Evolutionary conservation across 2,113 vertebrate genomes (phyloP), one percentile per base, ranked within the genome.

Genomic region (Zosterops japonicus): DNA sequence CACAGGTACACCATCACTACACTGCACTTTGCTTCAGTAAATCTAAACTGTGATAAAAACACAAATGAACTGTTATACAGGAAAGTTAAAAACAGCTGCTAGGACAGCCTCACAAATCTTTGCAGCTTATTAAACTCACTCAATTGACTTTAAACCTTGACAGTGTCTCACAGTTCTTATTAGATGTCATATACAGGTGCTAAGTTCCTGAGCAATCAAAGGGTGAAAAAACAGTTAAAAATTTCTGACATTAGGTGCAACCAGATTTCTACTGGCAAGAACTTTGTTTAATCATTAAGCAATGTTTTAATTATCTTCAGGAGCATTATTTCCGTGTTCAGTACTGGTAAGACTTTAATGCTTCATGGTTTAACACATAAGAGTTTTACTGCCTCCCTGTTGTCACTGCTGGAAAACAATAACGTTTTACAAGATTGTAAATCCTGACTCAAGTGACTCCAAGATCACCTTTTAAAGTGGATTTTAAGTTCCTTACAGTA

Each of bases 281-380:
- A 82, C 84, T 87, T 76, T 57, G 87, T 69, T 95, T 97, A 96
- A 94, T 94, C 81, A 97, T 96, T 97, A 97, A 96, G 56, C 91
- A 63, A 63, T 19, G 39, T 67, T 96, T 90, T 88, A 74, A 88
- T 95, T 93, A 77, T 63, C 90, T 88, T 90, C 85, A 92, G 92
- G 28, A 88, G 63, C 55, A 39, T 39, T 39, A 39, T 39, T 39
- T 39, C 39, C 11, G 39, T 39, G 39, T 39, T 39, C 39, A 39
- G 39, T 39, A 12, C 11, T 39, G 39, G 39, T 39, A 39, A 39
- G 39, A 39, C 39, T 39, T 39, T 39, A 39, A 39, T 39, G 39
- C 39, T 39, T 39, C 39, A 39, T 39, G 39, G 39, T 39, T 39
- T 39, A 12, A 39, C 39, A 39, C 39, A 39, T 39, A 39, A 39